Evolutionary conservation across 2,888 invertebrate genomes (phyloP), one percentile per base, ranked within the genome.

Genomic region (Troides aeacus): DNA sequence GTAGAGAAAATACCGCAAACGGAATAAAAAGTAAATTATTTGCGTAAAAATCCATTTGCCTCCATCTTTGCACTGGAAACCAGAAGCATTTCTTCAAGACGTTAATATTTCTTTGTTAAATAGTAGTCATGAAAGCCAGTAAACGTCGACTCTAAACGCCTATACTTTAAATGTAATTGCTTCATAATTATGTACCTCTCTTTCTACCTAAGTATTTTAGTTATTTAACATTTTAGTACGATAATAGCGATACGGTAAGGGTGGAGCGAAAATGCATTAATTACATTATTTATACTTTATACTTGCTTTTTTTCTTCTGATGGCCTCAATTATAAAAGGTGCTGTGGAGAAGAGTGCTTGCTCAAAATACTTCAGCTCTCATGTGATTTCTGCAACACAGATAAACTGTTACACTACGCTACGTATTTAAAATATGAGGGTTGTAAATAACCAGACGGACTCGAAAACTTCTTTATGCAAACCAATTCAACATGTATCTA

Each of bases 31-130:
- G 15, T 46, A 15, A 46, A 12, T 53, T 53, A 68, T 63, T 59
- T 59, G 46, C 23, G n/a, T 62, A 46, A 30, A 62, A 63, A 46
- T 68, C 46, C 30, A 63, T 21, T 68, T 58, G 23, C 58, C 59
- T 68, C 30, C 39, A 46, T 46, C 46, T 4, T 15, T 15, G 46
- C 3, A 63, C 50, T 68, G 17, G 63, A 62, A 62, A 42, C 46
- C 46, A 62, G 58, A 62, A 62, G 63, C 58, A 56, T 63, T 62
- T 68, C 67, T 67, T 67, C 62, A 68, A 68, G 68, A 68, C 68
- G 15, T 63, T 68, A 68, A 63, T 58, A 57, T 68, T 68, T 63
- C 57, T 58, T 68, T 68, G 62, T 68, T 68, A 62, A 63, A 68
- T 68, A 30, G 62, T 56, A 42, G 62, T 66, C 56, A 18, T 56